phyloP scores from a whole-genome alignment of 2,797 vertebrate genomes.

The Enteromius anoplus region DNA sequence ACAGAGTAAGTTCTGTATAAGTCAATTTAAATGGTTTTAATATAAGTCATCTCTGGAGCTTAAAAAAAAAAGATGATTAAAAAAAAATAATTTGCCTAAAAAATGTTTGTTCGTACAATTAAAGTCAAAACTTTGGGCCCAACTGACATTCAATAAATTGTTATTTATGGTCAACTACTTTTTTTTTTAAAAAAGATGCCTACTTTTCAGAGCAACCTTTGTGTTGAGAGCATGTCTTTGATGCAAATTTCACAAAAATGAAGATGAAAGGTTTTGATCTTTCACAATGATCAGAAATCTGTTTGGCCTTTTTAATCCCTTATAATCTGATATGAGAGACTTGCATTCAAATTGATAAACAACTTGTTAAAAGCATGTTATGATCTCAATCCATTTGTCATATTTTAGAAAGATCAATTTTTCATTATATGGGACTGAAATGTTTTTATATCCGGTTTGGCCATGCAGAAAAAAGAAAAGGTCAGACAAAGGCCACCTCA shows the following conservation, averaged over 20 bases:
- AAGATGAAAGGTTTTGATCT: conserved; percentile 38
- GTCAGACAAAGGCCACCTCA: conserved; percentile 22
- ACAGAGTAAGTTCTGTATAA: no score
- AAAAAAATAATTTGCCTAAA: no score
- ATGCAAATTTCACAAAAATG: not conserved
- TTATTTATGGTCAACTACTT: not conserved
- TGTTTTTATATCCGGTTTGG: conserved; percentile 23
- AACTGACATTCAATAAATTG: no score
- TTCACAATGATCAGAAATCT: not conserved
- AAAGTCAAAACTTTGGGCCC: not conserved
- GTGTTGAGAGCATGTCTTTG: not conserved
- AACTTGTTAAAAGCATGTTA: conserved; percentile 28
- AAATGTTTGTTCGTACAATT: no score
- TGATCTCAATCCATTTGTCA: conserved; percentile 8
- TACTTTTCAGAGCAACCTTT: not conserved
- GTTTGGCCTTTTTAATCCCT: conserved; percentile 38
- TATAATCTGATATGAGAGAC: not conserved
- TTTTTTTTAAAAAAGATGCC: not conserved
- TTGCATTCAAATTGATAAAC: conserved; percentile 5
- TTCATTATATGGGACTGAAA: conserved; percentile 16
- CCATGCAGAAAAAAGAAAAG: conserved; percentile 36
- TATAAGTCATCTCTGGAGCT: no score
- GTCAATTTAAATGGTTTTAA: no score
- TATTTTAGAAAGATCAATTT: conserved; percentile 27
- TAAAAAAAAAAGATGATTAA: no score